Evolutionary conservation across 1,140 invertebrate genomes (phyloP).

Genomic region (Magallana ariakensis): DNA sequence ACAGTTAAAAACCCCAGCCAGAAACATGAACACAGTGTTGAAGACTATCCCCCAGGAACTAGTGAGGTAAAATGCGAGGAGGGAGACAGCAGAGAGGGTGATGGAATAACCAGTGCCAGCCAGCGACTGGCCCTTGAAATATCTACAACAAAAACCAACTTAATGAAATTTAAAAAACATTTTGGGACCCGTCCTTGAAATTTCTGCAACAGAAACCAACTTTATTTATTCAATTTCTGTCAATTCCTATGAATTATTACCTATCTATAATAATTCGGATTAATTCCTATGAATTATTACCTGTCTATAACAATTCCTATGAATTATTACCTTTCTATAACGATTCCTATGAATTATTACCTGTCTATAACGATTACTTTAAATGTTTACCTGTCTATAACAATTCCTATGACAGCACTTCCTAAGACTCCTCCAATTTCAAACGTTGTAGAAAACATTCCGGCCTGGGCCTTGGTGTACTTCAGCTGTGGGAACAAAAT

Average conservation of each 20-base stretch:
- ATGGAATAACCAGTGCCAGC: slow-evolving; percentile 79
- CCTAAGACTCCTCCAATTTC: slow-evolving; percentile 82
- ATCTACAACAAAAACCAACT: slow-evolving; percentile 66
- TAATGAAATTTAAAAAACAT: background rate
- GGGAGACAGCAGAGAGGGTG: slow-evolving; percentile 76
- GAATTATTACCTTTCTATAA: slow-evolving; percentile 74
- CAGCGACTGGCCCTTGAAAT: slow-evolving; percentile 78
- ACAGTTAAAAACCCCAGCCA: slow-evolving; percentile 81
- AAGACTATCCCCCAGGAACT: slow-evolving; percentile 78
- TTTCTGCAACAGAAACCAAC: too few species aligned
- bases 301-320: background rate
- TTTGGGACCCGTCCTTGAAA: background rate
- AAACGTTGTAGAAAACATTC: slow-evolving; percentile 81
- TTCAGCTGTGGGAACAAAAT: slow-evolving; percentile 72
- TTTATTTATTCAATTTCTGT: too few species aligned
- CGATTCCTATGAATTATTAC: background rate
- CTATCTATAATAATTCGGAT: background rate
- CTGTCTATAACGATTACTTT: background rate
- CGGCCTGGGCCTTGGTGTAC: slow-evolving; percentile 80
- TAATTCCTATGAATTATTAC: background rate
- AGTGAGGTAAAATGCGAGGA: slow-evolving; percentile 80
- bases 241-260: background rate
- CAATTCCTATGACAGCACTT: slow-evolving; percentile 79
- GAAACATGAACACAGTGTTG: slow-evolving; percentile 79
- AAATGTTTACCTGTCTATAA: slow-evolving; percentile 79